A percentile compares a stretch with the other conserved stretches of the same genome.
Conservation (phyloP, 2,888 invertebrate genomes). For the Andrena chrysosceles region DNA sequence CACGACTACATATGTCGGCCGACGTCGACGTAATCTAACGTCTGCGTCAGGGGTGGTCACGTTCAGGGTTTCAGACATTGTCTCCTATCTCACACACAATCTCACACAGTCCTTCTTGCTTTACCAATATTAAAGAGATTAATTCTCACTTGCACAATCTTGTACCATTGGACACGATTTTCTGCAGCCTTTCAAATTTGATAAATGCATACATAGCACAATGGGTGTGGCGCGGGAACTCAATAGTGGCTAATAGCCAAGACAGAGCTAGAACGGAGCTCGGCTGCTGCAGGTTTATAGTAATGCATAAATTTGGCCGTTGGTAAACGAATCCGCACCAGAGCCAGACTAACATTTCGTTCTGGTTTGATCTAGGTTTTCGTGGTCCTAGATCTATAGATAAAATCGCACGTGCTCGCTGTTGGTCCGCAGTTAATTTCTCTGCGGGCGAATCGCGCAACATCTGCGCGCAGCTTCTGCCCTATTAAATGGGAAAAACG, state of each 20-base stretch:
- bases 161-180: neutral
- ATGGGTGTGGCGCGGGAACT: neutral
- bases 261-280: neutral
- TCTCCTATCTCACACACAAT: neutral
- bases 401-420: conserved; percentile 45
- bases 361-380: conserved; percentile 47
- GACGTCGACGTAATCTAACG: conserved; percentile 35
- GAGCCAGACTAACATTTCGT: conserved; percentile 58
- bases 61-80: neutral
- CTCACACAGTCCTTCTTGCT: neutral
- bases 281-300: conserved; percentile 26
- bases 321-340: conserved; percentile 66
- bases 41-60: conserved; percentile 39
- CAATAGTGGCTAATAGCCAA: conserved; percentile 32
- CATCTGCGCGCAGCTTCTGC: neutral
- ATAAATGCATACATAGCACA: neutral
- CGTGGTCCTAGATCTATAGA: conserved; percentile 63
- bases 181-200: neutral
- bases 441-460: conserved; percentile 22
- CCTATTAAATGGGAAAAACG: neutral
- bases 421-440: conserved; percentile 16
- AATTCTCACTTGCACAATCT: neutral
- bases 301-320: conserved; percentile 70
- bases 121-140: neutral
- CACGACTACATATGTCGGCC: conserved; percentile 33